Evolutionary conservation across 2,797 vertebrate species (phyloP), one percentile per base, ranked within the genome.

Genomic region (Hippopotamyrus pictus): DNA sequence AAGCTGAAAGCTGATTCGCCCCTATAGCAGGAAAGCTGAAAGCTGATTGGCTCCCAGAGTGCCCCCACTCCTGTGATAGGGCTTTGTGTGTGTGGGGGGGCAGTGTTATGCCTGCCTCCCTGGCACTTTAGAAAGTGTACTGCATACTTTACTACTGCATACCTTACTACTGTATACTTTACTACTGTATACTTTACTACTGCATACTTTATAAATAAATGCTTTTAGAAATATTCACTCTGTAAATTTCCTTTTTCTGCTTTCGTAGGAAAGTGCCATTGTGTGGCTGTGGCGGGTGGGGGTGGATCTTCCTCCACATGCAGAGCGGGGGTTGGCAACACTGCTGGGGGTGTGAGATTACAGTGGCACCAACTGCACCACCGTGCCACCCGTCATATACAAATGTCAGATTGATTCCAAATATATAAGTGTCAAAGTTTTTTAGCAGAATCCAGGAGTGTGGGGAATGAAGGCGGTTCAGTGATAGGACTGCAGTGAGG

Each of bases 71-170:
- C n/a, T 62, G 59, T 25, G 59, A n/a, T 25, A 33, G 57, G 33
- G 50, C 93, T 93, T 94, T 94, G 93, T 95, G 94, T 88, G 3
- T 57, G 90, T 89, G 93, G 9, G 50, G 50, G 50, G 94, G 93
- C 91, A 2, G 59, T 62, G 92, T 92, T 92, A 86, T 50, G 59
- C 29, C 25, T 85, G 54, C 88, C 90, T 33, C 14, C 29, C 48
- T 88, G 54, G 76, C 33, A 41, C 14, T 11, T 82, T 41, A 37
- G 3, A 41, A 29, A 25, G 51, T 17, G 19, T 53, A 50, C 48
- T 50, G 48, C 6, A 50, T 50, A 12, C 46, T 48, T 48, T 46
- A 37, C 37, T 37, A 37, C 48, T 50, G 48, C 0, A 48, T 48
- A 48, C 50, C 14, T 51, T 3, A 50, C 48, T 12, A 50, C 48